phyloP scores from a whole-genome alignment of 2,113 vertebrate genomes.

The rabbit (Oryctolagus cuniculus) region mOryCun1.1 NC_091451.1:46378001-46378500 shows the following conservation, averaged over 20 bases:
- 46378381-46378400: no score
- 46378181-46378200: not conserved
- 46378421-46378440: not conserved
- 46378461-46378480: conserved; percentile 69
- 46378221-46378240: not conserved
- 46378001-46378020: not conserved
- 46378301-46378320: accelerated
- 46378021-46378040: not conserved
- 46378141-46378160: not conserved
- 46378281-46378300: not conserved
- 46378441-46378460: not conserved
- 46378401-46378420: not conserved
- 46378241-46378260: not conserved
- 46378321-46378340: not conserved
- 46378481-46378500: conserved; percentile 64
- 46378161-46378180: not conserved
- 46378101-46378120: accelerated
- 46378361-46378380: not conserved
- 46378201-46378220: not conserved
- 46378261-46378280: not conserved
- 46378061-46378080: not conserved
- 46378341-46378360: not conserved
- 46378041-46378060: no score
- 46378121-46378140: accelerated
- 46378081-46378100: not conserved